Evolutionary conservation across 2,797 vertebrate species (phyloP).

Genomic region (Pseudotriccus pelzelni): DNA sequence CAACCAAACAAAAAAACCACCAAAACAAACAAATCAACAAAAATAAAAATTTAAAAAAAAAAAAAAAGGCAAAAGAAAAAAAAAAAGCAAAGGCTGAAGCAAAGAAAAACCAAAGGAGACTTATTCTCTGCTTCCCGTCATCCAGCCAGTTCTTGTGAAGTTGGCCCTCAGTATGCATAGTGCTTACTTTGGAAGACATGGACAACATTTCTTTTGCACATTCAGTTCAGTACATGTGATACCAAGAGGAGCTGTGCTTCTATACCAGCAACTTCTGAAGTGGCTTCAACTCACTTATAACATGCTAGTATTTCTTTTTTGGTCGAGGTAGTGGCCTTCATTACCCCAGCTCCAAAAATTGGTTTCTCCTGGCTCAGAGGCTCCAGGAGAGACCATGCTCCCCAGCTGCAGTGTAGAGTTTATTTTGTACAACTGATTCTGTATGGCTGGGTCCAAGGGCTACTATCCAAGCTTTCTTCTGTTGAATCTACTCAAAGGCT

Average conservation of each 20-base stretch:
- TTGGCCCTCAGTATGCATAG: rapidly evolving
- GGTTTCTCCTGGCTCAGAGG: not conserved
- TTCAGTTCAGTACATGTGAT: not conserved
- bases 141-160: not conserved
- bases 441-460: not conserved
- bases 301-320: not conserved
- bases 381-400: not conserved
- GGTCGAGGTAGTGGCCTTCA: not conserved
- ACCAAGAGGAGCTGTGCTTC: not conserved
- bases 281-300: not conserved
- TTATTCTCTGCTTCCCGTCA: not conserved
- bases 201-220: not conserved
- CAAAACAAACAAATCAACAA: too few relatives aligned
- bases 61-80: not conserved
- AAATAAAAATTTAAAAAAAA: not conserved
- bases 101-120: not conserved
- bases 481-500: not conserved
- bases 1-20: too few relatives aligned
- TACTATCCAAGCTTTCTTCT: not conserved
- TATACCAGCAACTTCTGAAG: not conserved
- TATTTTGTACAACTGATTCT: not conserved
- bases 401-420: not conserved
- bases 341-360: not conserved
- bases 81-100: not conserved
- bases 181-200: not conserved